phyloP scores from a whole-genome alignment of 2,113 vertebrate genomes.

The Zeus faber region DNA sequence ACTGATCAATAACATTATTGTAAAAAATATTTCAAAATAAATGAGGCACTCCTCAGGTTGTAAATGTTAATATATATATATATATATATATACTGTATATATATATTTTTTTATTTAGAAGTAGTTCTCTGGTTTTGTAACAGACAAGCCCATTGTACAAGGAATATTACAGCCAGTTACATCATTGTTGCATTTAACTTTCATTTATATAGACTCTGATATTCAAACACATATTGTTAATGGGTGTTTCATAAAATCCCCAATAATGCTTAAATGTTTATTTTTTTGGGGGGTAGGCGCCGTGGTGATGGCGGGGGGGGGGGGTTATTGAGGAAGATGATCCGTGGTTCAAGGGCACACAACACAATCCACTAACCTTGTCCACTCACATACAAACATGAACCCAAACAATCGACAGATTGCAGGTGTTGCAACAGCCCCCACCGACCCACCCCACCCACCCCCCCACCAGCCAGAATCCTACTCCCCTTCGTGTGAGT shows the following conservation, averaged over 20 bases:
- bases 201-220: constrained; percentile 32
- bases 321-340: too few relatives aligned
- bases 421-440: too few relatives aligned
- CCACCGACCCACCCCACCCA: too few relatives aligned
- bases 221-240: constrained; percentile 28
- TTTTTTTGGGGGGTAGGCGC: too few relatives aligned
- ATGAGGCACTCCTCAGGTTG: constrained; percentile 1
- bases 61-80: constrained; percentile 17
- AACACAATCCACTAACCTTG: too few relatives aligned
- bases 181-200: constrained; percentile 42
- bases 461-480: too few relatives aligned
- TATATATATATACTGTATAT: too few relatives aligned
- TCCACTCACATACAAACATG: constrained; percentile 26
- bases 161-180: constrained; percentile 58
- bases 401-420: constrained; percentile 6
- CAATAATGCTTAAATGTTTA: constrained; percentile 1
- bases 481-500: too few relatives aligned
- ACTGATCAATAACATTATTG: not conserved
- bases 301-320: too few relatives aligned
- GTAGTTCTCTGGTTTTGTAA: constrained; percentile 58
- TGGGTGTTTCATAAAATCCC: constrained; percentile 2
- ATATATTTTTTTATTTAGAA: constrained; percentile 61
- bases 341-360: too few relatives aligned
- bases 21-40: not conserved
- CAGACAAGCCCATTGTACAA: constrained; percentile 56